Percentiles rank a stretch among this genome's conserved stretches.
phyloP scores from a whole-genome alignment of 2,113 vertebrate genomes.

The Mustela lutreola region DNA sequence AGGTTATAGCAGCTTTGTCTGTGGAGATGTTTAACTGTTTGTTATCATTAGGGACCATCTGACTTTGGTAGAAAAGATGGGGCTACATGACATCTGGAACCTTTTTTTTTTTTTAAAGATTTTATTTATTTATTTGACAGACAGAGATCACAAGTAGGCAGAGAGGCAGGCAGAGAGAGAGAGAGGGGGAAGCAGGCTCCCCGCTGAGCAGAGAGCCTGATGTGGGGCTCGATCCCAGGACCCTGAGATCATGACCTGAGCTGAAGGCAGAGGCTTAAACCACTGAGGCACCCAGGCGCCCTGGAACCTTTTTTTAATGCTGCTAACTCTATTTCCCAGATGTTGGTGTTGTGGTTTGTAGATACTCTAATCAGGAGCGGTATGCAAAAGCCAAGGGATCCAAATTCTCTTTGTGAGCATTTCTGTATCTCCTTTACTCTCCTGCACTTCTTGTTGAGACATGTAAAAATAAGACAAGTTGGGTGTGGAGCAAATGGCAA shows the following conservation, averaged over 20 bases:
- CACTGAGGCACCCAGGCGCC: too few species aligned
- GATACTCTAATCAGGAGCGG: not conserved
- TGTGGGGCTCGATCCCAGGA: too few species aligned
- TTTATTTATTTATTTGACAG: too few species aligned
- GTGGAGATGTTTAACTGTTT: conserved; percentile 67
- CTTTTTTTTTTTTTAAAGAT: not conserved
- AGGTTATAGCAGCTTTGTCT: conserved; percentile 28
- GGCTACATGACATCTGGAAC: conserved; percentile 63
- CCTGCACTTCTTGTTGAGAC: not conserved
- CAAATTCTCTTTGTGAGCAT: not conserved
- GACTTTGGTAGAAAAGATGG: conserved; percentile 54
- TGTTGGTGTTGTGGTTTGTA: conserved; percentile 55
- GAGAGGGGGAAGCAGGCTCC: too few species aligned
- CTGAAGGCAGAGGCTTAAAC: too few species aligned
- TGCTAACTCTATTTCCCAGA: conserved; percentile 74
- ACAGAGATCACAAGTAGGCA: too few species aligned
- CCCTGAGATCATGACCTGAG: too few species aligned
- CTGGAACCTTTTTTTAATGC: conserved; percentile 38
- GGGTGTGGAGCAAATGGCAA: not conserved
- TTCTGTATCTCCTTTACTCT: not conserved
- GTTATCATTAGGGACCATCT: conserved; percentile 45
- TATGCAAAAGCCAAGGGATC: not conserved
- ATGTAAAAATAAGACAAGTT: not conserved
- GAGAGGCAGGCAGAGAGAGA: too few species aligned
- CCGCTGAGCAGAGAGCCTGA: too few species aligned